Percentiles rank a stretch among this genome's conserved stretches.
phyloP scores from a whole-genome alignment of 1,140 invertebrate species.

The Saccostrea glomerata region DNA sequence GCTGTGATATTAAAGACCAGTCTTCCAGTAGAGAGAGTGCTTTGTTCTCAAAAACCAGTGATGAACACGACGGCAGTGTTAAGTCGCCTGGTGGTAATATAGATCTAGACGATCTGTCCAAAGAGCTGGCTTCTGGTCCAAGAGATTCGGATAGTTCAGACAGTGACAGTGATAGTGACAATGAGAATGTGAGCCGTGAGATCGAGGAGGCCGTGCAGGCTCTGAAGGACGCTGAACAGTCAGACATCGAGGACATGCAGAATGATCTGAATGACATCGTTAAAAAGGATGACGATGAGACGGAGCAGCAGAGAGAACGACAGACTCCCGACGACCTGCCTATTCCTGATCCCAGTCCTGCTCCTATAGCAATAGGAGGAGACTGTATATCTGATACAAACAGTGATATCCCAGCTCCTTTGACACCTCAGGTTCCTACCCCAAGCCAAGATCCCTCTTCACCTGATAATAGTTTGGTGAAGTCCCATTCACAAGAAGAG shows the following conservation, averaged over 20 bases:
- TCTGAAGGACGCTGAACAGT: slow-evolving; percentile 61
- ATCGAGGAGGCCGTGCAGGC: slow-evolving; percentile 75
- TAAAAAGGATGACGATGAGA: slow-evolving; percentile 55
- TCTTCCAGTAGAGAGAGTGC: slow-evolving; percentile 10
- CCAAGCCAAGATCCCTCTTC: slow-evolving; percentile 51
- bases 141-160: slow-evolving; percentile 31
- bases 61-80: slow-evolving; percentile 7
- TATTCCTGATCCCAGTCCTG: slow-evolving; percentile 63
- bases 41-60: slow-evolving; percentile 21
- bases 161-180: slow-evolving; percentile 52
- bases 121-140: slow-evolving; percentile 10
- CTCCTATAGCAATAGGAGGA: slow-evolving; percentile 56
- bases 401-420: slow-evolving; percentile 67
- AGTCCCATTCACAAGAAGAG: slow-evolving; percentile 1
- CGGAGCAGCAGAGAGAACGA: slow-evolving; percentile 62
- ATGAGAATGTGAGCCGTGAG: slow-evolving; percentile 67
- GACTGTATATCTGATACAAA: slow-evolving; percentile 65
- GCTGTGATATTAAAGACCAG: slow-evolving; percentile 47
- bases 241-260: slow-evolving; percentile 19
- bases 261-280: slow-evolving; percentile 41
- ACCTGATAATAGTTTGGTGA: slow-evolving; percentile 42
- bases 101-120: slow-evolving; percentile 35
- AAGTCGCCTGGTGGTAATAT: slow-evolving; percentile 9
- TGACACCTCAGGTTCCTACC: slow-evolving; percentile 68
- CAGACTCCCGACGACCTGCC: slow-evolving; percentile 59